Evolutionary conservation across 2,113 vertebrate genomes (phyloP).

Genomic region (Balaenoptera acutorostrata): DNA sequence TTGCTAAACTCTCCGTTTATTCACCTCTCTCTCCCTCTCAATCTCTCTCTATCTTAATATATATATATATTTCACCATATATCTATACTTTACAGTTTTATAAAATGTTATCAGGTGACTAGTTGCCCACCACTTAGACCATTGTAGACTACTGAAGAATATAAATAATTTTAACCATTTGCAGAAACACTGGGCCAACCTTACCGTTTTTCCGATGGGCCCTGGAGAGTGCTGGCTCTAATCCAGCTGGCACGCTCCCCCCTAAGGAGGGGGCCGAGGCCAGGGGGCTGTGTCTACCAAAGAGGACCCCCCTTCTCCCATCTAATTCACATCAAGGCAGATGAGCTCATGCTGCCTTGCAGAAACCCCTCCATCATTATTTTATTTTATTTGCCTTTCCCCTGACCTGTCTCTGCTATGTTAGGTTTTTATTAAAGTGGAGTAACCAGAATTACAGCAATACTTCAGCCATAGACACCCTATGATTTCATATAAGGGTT

Average conservation of each 20-base stretch:
- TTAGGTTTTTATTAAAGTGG: constrained; percentile 42
- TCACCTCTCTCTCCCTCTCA: background rate
- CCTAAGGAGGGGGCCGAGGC: background rate
- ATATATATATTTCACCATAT: background rate
- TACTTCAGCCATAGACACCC: constrained; percentile 35
- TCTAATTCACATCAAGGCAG: background rate
- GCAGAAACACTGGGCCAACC: background rate
- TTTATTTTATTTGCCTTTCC: constrained; percentile 16
- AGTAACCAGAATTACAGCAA: constrained; percentile 17
- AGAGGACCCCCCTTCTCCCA: background rate
- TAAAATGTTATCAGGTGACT: background rate
- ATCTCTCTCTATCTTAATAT: background rate
- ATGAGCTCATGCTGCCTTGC: background rate
- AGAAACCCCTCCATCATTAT: background rate
- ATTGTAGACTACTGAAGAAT: background rate
- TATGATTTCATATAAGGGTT: background rate
- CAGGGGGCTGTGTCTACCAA: background rate
- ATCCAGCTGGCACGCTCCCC: accelerated
- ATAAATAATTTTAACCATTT: background rate
- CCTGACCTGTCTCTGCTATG: constrained; percentile 6
- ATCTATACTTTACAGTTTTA: background rate
- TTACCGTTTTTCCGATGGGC: background rate
- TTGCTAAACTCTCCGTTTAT: background rate
- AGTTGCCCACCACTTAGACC: background rate
- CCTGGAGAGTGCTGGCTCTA: background rate